phyloP scores from a whole-genome alignment of 2,797 vertebrate species.

The Premnoplex brunnescens region DNA sequence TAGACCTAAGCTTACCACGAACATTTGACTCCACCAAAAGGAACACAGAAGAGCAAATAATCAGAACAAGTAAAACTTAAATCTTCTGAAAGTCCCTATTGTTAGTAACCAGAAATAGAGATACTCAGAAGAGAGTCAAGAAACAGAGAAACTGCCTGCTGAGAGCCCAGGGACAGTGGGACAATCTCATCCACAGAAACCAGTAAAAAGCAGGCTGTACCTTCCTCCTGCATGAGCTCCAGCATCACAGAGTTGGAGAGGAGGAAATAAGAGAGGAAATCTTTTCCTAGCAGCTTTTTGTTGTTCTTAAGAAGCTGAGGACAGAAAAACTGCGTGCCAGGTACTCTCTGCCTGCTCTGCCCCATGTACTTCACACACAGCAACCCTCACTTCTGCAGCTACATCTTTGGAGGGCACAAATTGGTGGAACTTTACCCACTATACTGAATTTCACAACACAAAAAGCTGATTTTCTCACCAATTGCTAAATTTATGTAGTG shows the following conservation, averaged over 20 bases:
- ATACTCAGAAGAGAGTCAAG: background rate
- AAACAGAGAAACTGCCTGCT: background rate
- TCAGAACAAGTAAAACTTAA: background rate
- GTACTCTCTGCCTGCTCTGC: constrained; percentile 27
- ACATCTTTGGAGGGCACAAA: background rate
- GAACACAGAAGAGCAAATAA: background rate
- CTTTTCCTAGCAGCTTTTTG: constrained; percentile 45
- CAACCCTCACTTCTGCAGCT: background rate
- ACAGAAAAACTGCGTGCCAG: constrained; percentile 33
- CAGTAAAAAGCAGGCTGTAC: constrained; percentile 41
- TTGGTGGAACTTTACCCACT: background rate
- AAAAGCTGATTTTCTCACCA: background rate
- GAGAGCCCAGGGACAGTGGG: background rate
- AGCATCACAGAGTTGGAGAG: constrained; percentile 46
- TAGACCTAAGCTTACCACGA: background rate
- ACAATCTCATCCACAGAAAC: background rate
- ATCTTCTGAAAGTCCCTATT: constrained; percentile 13
- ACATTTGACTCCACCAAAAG: background rate
- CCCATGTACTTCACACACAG: background rate
- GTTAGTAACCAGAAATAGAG: background rate
- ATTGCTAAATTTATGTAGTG: background rate
- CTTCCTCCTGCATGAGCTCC: constrained; percentile 48
- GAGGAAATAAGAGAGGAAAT: constrained; percentile 45
- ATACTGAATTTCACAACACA: background rate
- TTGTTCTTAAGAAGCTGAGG: constrained; percentile 57